Evolutionary conservation across 2,797 vertebrate genomes (phyloP).

Genomic region (Steatocranus sp.): DNA sequence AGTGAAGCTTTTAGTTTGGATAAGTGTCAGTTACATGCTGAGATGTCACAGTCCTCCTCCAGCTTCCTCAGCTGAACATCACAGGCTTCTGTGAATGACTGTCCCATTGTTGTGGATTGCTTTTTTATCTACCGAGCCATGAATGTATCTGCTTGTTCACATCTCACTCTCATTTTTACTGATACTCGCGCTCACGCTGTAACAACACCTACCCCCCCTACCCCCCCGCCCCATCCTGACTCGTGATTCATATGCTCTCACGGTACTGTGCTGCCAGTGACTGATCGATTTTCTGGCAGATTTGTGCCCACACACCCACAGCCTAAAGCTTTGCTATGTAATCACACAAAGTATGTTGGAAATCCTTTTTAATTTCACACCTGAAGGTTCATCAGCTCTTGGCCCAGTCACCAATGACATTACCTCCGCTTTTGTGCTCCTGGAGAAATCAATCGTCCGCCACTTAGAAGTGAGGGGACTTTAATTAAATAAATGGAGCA

Average conservation of each 20-base stretch:
- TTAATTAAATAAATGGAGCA: slow-evolving; percentile 66
- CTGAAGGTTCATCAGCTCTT: slow-evolving; percentile 31
- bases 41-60: slow-evolving; percentile 44
- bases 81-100: slow-evolving; percentile 62
- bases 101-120: slow-evolving; percentile 39
- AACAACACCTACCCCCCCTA: slow-evolving; percentile 18
- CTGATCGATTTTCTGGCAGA: slow-evolving; percentile 45
- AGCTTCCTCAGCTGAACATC: slow-evolving; percentile 51
- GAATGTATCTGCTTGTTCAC: slow-evolving; percentile 42
- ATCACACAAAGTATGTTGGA: slow-evolving; percentile 50
- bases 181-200: slow-evolving; percentile 28
- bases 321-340: slow-evolving; percentile 31
- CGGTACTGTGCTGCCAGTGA: slow-evolving; percentile 21
- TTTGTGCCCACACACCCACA: slow-evolving; percentile 26
- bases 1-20: not conserved
- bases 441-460: slow-evolving; percentile 51
- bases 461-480: slow-evolving; percentile 48
- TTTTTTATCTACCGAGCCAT: slow-evolving; percentile 24
- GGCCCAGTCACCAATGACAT: slow-evolving; percentile 31
- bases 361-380: slow-evolving; percentile 52
- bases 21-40: slow-evolving; percentile 3
- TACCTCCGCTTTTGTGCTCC: slow-evolving; percentile 29
- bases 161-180: slow-evolving; percentile 25
- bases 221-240: slow-evolving; percentile 7
- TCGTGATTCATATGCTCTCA: slow-evolving; percentile 40